Conservation (phyloP, 2,113 vertebrate genomes). For the Scomber scombrus region DNA sequence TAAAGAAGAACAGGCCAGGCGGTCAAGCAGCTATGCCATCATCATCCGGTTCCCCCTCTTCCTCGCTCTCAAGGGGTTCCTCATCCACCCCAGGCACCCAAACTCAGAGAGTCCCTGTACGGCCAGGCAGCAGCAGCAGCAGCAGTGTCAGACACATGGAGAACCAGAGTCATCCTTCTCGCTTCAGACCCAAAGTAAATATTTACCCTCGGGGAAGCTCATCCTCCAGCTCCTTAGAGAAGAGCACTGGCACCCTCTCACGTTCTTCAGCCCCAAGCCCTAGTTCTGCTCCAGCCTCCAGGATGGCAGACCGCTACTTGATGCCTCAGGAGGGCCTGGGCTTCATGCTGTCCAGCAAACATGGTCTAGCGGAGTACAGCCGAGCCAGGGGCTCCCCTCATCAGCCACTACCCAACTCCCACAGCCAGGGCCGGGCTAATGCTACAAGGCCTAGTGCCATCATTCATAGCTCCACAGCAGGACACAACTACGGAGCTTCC, state of each 20-base stretch:
- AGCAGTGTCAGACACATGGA: conserved; percentile 71
- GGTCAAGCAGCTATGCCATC: conserved; percentile 59
- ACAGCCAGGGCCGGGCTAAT: conserved; percentile 66
- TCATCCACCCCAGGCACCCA: conserved; percentile 52
- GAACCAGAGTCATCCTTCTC: conserved; percentile 76
- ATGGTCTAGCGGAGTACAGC: conserved; percentile 82
- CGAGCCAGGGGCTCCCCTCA: conserved; percentile 81
- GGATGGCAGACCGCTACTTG: conserved; percentile 82
- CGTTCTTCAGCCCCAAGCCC: conserved; percentile 67
- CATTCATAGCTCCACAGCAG: conserved; percentile 69
- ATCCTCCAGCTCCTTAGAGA: conserved; percentile 76
- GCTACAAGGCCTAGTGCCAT: conserved; percentile 65
- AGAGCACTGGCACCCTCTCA: conserved; percentile 77
- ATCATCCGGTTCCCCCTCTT: conserved; percentile 50
- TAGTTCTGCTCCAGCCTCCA: conserved; percentile 67
- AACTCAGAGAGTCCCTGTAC: conserved; percentile 45
- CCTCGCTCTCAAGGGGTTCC: conserved; percentile 56
- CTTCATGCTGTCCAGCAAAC: conserved; percentile 86
- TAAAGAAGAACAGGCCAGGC: conserved; percentile 78
- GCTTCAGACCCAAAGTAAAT: conserved; percentile 83
- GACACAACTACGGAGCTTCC: conserved; percentile 73
- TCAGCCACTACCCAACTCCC: conserved; percentile 72
- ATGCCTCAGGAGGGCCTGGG: conserved; percentile 79
- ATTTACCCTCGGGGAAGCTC: conserved; percentile 77
- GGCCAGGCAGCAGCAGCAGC: conserved; percentile 62